Evolutionary conservation across 64 coral and sea anemone genomes (phyloP).

Genomic region (Dendrophyllia cribrosa): DNA sequence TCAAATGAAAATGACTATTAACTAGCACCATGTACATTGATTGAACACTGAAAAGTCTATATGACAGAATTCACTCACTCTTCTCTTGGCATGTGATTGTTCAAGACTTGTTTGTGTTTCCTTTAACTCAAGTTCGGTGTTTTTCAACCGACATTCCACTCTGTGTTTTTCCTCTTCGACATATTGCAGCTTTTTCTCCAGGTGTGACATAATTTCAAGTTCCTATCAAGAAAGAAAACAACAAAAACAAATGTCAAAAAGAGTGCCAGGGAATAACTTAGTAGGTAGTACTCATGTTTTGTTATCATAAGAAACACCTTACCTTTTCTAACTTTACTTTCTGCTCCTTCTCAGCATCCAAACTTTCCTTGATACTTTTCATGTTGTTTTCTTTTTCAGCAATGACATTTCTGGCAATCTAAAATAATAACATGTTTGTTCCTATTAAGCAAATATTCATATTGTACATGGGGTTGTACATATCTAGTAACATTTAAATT

Average conservation of each 20-base stretch:
- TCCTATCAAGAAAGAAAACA: constrained; percentile 34
- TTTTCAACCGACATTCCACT: constrained; percentile 70
- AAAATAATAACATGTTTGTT: not conserved
- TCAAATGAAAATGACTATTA: too few species aligned
- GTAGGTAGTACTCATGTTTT: too few species aligned
- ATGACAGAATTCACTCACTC: constrained; percentile 22
- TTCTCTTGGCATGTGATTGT: constrained; percentile 41
- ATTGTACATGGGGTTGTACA: too few species aligned
- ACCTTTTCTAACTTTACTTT: constrained; percentile 81
- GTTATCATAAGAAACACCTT: not conserved
- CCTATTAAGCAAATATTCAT: not conserved
- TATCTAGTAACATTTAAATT: not conserved
- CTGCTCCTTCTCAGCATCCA: constrained; percentile 70
- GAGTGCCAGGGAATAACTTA: not conserved
- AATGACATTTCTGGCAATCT: constrained; percentile 95
- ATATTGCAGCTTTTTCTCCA: constrained; percentile 75
- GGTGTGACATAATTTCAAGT: constrained; percentile 66
- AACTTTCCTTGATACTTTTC: constrained; percentile 70
- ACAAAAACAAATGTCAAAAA: not conserved
- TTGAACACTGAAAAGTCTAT: too few species aligned
- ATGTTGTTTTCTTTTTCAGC: constrained; percentile 94
- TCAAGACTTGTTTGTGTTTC: constrained; percentile 66
- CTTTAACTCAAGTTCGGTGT: constrained; percentile 71
- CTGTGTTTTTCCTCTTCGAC: constrained; percentile 84
- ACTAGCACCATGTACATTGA: too few species aligned